These are phyloP conservation scores for Peucedramus taeniatus DNA, from an alignment of 2,113 vertebrate genomes.

Conservation along the genomic window DNA sequence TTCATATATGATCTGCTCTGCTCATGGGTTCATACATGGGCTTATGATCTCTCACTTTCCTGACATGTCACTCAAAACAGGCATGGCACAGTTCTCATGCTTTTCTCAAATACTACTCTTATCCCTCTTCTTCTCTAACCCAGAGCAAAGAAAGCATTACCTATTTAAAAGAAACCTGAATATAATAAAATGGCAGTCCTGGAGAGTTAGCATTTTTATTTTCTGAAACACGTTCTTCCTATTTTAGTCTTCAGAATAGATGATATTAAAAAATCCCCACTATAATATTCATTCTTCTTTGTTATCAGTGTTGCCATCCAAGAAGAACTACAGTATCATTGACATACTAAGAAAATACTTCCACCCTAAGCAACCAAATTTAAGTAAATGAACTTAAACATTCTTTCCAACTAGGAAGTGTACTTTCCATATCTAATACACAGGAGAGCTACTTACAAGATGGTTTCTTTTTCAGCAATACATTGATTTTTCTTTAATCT, in stretches of 20 bases:
- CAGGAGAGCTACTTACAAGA: not conserved
- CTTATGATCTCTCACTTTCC: not conserved
- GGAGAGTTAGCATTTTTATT: not conserved
- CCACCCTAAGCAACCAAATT: not conserved
- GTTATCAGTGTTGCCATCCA: not conserved
- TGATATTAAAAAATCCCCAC: not conserved
- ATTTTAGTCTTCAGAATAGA: not conserved
- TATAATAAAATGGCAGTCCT: not conserved
- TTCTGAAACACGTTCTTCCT: not conserved
- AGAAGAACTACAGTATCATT: not conserved
- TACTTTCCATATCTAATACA: not conserved
- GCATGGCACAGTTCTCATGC: not conserved
- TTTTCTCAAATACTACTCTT: not conserved
- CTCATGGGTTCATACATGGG: rapidly evolving
- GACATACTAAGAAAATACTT: not conserved
- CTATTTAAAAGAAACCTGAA: not conserved
- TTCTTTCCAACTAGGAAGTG: not conserved
- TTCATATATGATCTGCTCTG: not conserved
- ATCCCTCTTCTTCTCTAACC: not conserved
- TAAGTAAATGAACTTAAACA: not conserved
- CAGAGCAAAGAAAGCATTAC: not conserved
- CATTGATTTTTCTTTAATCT: not conserved
- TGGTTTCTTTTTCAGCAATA: not conserved
- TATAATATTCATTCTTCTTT: not conserved
- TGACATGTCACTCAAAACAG: rapidly evolving